Evolutionary conservation across 1,140 invertebrate genomes (phyloP), one percentile per base, ranked within the genome.

Genomic region (Sarcophaga peregrina): DNA sequence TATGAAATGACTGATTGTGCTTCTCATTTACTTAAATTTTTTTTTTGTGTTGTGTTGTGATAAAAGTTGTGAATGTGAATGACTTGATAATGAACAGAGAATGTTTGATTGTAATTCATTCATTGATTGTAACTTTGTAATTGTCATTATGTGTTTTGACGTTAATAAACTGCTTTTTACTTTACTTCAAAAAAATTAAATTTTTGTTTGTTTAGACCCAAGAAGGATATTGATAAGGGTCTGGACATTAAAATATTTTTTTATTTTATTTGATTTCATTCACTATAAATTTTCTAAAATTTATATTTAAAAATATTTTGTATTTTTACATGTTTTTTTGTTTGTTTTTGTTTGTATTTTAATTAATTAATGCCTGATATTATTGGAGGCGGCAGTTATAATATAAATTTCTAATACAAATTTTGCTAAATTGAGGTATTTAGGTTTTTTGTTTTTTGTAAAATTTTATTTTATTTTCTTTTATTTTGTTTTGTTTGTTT

Each of bases 351-450:
- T 37, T 37, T 37, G 25, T 37, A 37, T 37, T 37, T 37, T 37
- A 37, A 37, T 37, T 37, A 37, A 37, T 37, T 37, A 37, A 37
- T 68, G 62, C 62, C 62, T 25, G 47, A 50, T 78, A 78, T 50
- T 78, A 72, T 20, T 15, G 9, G 8, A 47, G 75, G 47, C 20
- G 75, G 75, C 75, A 78, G 75, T 78, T 72, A 25, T 72, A 50
- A 25, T 78, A 78, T 50, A 78, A 78, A 78, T 78, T 78, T 78
- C 20, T 50, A 78, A 78, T 78, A 78, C 75, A 78, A 78, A 78
- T 78, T 78, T 78, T 78, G 75, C 75, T 78, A 78, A 78, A 78
- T 78, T 78, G 75, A 78, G 75, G 75, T 78, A 78, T 78, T 76
- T 76, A 76, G 74, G 74, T 76, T 78, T 78, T 78, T 9, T 25